Conservation (phyloP, 2,888 invertebrate genomes). For the Stegana nigrithorax region DNA sequence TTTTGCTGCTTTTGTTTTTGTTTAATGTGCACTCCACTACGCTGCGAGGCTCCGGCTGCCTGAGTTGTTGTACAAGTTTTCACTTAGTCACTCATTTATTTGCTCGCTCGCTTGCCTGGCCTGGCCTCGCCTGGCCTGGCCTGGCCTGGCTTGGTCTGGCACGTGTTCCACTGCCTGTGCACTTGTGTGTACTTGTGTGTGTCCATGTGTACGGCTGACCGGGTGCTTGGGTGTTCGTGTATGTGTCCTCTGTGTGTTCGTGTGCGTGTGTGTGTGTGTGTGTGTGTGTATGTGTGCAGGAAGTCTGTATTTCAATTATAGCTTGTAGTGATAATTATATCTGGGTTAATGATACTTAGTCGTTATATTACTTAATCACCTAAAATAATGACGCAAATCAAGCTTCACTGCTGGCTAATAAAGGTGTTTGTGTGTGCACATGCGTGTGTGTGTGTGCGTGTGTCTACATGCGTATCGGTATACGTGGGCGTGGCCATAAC, state of each 20-base stretch:
- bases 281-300: not conserved
- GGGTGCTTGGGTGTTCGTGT: too few species aligned
- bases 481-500: too few species aligned
- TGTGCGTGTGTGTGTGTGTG: not conserved
- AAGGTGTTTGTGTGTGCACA: not conserved
- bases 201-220: not conserved
- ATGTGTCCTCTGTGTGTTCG: too few species aligned
- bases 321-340: constrained; percentile 58
- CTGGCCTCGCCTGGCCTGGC: not conserved
- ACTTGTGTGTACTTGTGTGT: not conserved
- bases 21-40: too few species aligned
- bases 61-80: constrained; percentile 2
- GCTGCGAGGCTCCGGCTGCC: too few species aligned
- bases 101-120: not conserved
- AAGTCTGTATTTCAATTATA: constrained; percentile 46
- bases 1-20: too few species aligned
- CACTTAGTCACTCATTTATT: not conserved
- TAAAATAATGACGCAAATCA: constrained; percentile 8
- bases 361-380: constrained; percentile 4
- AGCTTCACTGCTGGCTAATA: not conserved
- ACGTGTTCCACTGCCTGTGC: too few species aligned
- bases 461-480: too few species aligned
- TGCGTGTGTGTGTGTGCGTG: not conserved
- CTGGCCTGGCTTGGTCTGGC: too few species aligned
- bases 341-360: constrained; percentile 50